Percentiles rank a stretch among this genome's conserved stretches.
Conservation (phyloP, 2,888 invertebrate species). For the Acanthosoma haemorrhoidale region DNA sequence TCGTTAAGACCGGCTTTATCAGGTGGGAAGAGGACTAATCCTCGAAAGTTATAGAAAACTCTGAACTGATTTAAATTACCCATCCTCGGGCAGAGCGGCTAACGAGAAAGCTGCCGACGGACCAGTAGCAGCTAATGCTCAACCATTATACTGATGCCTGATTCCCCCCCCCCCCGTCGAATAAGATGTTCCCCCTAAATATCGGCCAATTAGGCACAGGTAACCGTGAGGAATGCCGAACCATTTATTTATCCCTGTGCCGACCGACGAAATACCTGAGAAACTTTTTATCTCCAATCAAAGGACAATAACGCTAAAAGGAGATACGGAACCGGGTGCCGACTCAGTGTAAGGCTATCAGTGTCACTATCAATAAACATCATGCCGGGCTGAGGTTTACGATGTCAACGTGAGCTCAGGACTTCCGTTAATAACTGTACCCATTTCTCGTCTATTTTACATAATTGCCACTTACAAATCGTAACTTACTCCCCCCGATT, state of each 20-base stretch:
- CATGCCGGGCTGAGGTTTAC: background rate
- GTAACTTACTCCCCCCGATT: background rate
- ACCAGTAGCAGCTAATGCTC: background rate
- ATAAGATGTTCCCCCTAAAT: background rate
- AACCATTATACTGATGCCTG: too few relatives aligned
- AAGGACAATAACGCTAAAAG: background rate
- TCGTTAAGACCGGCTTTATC: background rate
- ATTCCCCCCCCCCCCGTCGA: too few relatives aligned
- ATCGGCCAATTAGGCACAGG: background rate
- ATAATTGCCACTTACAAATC: background rate
- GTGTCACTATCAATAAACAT: constrained; percentile 1
- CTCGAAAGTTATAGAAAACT: background rate
- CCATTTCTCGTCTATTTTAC: constrained; percentile 1
- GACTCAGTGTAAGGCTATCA: too few relatives aligned
- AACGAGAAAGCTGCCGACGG: background rate
- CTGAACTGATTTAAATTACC: constrained; percentile 9
- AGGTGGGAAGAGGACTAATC: too few relatives aligned
- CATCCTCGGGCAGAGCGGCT: background rate
- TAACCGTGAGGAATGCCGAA: background rate
- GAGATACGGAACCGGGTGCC: too few relatives aligned
- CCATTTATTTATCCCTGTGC: background rate
- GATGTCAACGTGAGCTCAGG: too few relatives aligned
- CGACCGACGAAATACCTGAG: background rate
- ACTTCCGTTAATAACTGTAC: constrained; percentile 7
- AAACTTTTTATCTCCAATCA: too few relatives aligned